These are phyloP conservation scores for Hippopotamus amphibius DNA, from an alignment of 2,113 vertebrate genomes.

Conservation along the genomic window DNA sequence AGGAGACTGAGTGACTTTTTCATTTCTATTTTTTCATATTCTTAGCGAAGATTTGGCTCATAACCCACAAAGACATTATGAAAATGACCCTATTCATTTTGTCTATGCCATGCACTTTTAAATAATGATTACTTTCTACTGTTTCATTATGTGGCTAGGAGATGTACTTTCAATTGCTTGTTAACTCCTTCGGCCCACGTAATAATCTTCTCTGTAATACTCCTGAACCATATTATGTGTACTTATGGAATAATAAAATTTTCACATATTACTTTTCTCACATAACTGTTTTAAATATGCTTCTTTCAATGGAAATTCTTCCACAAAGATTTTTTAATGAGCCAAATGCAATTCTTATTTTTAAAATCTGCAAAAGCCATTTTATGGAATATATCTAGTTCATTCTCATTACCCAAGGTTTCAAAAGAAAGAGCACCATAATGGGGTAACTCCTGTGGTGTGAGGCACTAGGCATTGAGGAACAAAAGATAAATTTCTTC, in stretches of 20 bases:
- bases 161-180: slow-evolving; percentile 59
- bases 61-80: slow-evolving; percentile 78
- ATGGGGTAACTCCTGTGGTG: not conserved
- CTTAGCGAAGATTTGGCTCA: slow-evolving; percentile 75
- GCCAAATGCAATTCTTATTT: slow-evolving; percentile 60
- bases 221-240: slow-evolving; percentile 5
- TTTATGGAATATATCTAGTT: slow-evolving; percentile 1
- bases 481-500: slow-evolving; percentile 51
- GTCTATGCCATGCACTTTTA: slow-evolving; percentile 67
- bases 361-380: slow-evolving; percentile 50
- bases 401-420: slow-evolving; percentile 43
- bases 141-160: slow-evolving; percentile 68
- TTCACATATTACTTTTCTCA: slow-evolving; percentile 27
- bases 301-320: slow-evolving; percentile 52
- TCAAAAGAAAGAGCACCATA: slow-evolving; percentile 56
- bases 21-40: slow-evolving; percentile 58
- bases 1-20: slow-evolving; percentile 49
- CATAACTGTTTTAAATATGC: slow-evolving; percentile 53
- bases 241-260: slow-evolving; percentile 57
- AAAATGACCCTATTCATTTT: slow-evolving; percentile 79
- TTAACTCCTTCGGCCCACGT: slow-evolving; percentile 70
- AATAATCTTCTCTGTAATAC: slow-evolving; percentile 42
- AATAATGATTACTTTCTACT: slow-evolving; percentile 73
- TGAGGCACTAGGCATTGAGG: not conserved
- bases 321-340: slow-evolving; percentile 62